phyloP scores from a whole-genome alignment of 2,113 vertebrate genomes.

The Petrocephalus zakoni region DNA sequence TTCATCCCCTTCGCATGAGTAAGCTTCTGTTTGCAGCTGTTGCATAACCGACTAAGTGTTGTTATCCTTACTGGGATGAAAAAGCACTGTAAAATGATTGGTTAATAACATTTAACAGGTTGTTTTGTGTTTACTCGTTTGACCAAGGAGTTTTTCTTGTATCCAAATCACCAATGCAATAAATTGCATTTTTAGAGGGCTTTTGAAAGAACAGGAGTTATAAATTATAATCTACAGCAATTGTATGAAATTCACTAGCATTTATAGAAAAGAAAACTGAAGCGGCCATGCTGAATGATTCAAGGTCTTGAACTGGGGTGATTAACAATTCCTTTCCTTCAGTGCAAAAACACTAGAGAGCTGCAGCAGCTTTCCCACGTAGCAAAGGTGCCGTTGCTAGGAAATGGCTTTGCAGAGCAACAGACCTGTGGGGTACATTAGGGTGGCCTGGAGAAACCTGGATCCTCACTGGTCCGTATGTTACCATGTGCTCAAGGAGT shows the following conservation, averaged over 20 bases:
- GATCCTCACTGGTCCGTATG: neutral
- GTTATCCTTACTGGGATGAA: neutral
- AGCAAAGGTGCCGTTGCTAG: conserved; percentile 15
- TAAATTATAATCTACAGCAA: neutral
- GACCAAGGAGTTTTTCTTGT: neutral
- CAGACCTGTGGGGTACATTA: conserved; percentile 8
- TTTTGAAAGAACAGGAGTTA: neutral
- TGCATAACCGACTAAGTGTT: conserved; percentile 27
- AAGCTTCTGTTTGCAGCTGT: conserved; percentile 18
- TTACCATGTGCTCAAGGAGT: neutral
- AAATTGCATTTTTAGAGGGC: neutral
- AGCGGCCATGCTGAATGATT: neutral
- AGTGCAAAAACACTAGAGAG: neutral
- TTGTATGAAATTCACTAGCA: neutral
- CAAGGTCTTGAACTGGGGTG: neutral
- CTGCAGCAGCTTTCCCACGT: neutral
- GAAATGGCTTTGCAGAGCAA: conserved; percentile 12
- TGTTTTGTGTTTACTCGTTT: neutral
- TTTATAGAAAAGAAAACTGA: neutral
- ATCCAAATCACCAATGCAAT: neutral
- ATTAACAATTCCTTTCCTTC: neutral
- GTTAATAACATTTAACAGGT: neutral
- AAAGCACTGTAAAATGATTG: neutral
- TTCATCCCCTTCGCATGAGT: conserved; percentile 13
- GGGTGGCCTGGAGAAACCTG: neutral